Percentiles rank a stretch among this genome's conserved stretches.
These are phyloP conservation scores for Gari tellinella DNA, from an alignment of 2,888 invertebrate species.

Conservation along the genomic window DNA sequence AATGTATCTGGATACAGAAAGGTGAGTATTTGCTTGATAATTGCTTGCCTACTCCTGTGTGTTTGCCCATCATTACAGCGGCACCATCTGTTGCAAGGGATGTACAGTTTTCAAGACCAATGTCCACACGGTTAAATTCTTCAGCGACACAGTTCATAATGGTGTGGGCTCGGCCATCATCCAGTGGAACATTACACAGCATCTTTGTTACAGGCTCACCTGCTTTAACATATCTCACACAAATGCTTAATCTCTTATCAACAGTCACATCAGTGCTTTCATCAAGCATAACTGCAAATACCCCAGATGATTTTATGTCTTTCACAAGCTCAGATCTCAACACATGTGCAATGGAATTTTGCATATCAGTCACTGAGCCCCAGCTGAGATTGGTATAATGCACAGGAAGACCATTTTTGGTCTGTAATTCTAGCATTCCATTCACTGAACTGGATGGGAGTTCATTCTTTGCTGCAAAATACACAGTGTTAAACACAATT, in stretches of 20 bases:
- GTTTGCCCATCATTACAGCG: constrained; percentile 17
- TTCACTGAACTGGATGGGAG: too few species aligned
- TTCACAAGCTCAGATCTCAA: not conserved
- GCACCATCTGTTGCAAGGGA: constrained; percentile 47
- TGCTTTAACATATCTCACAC: constrained; percentile 26
- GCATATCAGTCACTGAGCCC: not conserved
- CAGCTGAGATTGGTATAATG: constrained; percentile 1
- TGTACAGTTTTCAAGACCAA: constrained; percentile 19
- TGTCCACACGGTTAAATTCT: constrained; percentile 1
- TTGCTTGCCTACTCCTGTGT: constrained; percentile 6
- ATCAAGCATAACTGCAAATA: constrained; percentile 33
- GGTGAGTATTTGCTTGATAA: not conserved
- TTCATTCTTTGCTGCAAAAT: too few species aligned
- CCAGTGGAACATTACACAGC: constrained; percentile 14
- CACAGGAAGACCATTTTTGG: not conserved
- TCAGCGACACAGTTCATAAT: constrained; percentile 7
- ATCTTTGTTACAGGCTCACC: constrained; percentile 33
- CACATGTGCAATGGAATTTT: not conserved
- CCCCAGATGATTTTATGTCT: constrained; percentile 4
- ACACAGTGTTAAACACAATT: too few species aligned
- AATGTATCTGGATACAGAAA: constrained; percentile 3
- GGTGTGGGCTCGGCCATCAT: constrained; percentile 37
- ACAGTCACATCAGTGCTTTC: constrained; percentile 39
- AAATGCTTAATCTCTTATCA: constrained; percentile 17
- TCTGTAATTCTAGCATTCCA: constrained; percentile 10